phyloP scores from a whole-genome alignment of 2,113 vertebrate genomes.

The Garra rufa region DNA sequence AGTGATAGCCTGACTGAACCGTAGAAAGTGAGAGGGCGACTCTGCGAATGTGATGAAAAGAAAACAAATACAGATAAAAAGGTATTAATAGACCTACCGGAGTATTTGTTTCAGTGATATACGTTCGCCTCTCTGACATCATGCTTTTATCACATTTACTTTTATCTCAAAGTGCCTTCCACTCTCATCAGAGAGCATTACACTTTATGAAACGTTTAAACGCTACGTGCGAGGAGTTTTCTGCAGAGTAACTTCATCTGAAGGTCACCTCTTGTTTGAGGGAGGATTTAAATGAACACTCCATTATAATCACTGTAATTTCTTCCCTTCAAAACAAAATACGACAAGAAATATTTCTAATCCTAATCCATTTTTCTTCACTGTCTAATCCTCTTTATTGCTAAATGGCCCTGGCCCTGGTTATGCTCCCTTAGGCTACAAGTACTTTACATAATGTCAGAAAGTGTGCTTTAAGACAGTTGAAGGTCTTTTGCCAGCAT shows the following conservation, averaged over 20 bases:
- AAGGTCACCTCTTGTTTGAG: slow-evolving; percentile 50
- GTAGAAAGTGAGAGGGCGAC: slow-evolving; percentile 23
- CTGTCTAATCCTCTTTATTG: slow-evolving; percentile 46
- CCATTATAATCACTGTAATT: slow-evolving; percentile 47
- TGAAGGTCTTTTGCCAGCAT: slow-evolving; percentile 12
- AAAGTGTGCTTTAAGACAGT: slow-evolving; percentile 42
- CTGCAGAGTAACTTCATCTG: slow-evolving; percentile 17
- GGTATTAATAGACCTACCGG: slow-evolving; percentile 1
- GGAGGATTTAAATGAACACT: slow-evolving; percentile 46
- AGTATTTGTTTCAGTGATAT: neutral
- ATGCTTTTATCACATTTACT: slow-evolving; percentile 24
- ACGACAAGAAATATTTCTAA: slow-evolving; percentile 43
- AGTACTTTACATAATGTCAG: slow-evolving; percentile 39
- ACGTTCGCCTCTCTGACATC: neutral
- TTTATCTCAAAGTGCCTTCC: slow-evolving; percentile 5
- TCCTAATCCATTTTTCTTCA: slow-evolving; percentile 47
- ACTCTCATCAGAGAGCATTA: neutral
- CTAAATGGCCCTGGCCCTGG: slow-evolving; percentile 34
- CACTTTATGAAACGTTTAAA: neutral
- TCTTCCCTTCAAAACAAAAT: slow-evolving; percentile 45
- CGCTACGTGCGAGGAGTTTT: slow-evolving; percentile 17
- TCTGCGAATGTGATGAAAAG: slow-evolving; percentile 6
- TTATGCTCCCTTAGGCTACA: slow-evolving; percentile 38
- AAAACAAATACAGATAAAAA: slow-evolving; percentile 33
- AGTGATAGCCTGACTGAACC: slow-evolving; percentile 20